These are phyloP conservation scores for Leptoteleia sp. DNA, from an alignment of 1,140 invertebrate species.

Conservation along the genomic window DNA sequence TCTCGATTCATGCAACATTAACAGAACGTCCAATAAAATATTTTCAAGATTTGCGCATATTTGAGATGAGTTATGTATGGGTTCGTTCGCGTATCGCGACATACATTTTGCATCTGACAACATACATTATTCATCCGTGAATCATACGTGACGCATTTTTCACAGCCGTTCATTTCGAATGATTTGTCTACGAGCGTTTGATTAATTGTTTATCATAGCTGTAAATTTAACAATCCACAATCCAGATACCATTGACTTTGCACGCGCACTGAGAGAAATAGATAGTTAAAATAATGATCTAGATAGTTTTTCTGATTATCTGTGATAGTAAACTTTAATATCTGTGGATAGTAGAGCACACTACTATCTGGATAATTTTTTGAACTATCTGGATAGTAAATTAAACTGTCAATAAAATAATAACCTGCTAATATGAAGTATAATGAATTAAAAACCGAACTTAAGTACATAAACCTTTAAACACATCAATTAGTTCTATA, in stretches of 20 bases:
- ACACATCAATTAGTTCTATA: too few species aligned
- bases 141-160: conserved; percentile 42
- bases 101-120: conserved; percentile 29
- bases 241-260: conserved; percentile 6
- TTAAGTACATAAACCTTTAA: too few species aligned
- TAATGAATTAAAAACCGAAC: too few species aligned
- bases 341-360: too few species aligned
- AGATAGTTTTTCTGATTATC: too few species aligned
- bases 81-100: conserved; percentile 9
- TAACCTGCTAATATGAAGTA: too few species aligned
- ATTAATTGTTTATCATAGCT: conserved; percentile 34
- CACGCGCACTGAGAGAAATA: too few species aligned
- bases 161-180: conserved; percentile 25
- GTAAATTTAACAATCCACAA: conserved; percentile 26
- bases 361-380: too few species aligned
- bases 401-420: too few species aligned
- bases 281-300: too few species aligned
- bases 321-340: too few species aligned
- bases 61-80: conserved; percentile 46
- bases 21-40: conserved; percentile 42
- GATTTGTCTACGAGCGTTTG: conserved; percentile 33
- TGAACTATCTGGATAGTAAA: too few species aligned
- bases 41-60: conserved; percentile 47
- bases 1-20: conserved; percentile 36
- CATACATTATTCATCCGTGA: conserved; percentile 40